A percentile compares a stretch with the other conserved stretches of the same genome.
These are phyloP conservation scores for Laterallus jamaicensis DNA, from an alignment of 2,113 vertebrate genomes.

Conservation along the genomic window DNA sequence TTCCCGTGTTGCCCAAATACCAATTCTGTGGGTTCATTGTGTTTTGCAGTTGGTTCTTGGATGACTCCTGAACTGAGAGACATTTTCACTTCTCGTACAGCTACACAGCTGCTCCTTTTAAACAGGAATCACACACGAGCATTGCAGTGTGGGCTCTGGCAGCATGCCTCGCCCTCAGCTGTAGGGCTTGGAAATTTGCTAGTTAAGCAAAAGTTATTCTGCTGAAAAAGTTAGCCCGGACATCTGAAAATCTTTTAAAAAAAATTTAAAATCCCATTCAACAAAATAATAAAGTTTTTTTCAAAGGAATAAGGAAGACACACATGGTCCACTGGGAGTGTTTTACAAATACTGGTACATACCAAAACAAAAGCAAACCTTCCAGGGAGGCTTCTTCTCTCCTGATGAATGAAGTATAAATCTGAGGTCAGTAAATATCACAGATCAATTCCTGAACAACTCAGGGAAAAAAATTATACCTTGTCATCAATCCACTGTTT, in stretches of 20 bases:
- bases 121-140: neutral
- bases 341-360: neutral
- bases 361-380: neutral
- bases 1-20: neutral
- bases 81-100: neutral
- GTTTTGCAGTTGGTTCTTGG: conserved; percentile 26
- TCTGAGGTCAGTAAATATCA: neutral
- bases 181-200: conserved; percentile 25
- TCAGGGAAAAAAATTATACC: neutral
- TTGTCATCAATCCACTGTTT: neutral
- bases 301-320: neutral
- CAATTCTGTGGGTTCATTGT: neutral
- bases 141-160: neutral
- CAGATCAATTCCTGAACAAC: neutral
- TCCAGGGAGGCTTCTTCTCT: neutral
- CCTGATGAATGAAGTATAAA: neutral
- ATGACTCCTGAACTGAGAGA: conserved; percentile 52
- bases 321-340: neutral
- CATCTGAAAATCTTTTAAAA: neutral
- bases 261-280: neutral
- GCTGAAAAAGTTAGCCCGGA: neutral
- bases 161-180: conserved; percentile 14
- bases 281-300: neutral
- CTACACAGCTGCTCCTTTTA: conserved; percentile 56
- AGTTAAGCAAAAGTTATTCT: neutral